Conservation (phyloP, 2,113 vertebrate species). For the Perca fluviatilis region DNA sequence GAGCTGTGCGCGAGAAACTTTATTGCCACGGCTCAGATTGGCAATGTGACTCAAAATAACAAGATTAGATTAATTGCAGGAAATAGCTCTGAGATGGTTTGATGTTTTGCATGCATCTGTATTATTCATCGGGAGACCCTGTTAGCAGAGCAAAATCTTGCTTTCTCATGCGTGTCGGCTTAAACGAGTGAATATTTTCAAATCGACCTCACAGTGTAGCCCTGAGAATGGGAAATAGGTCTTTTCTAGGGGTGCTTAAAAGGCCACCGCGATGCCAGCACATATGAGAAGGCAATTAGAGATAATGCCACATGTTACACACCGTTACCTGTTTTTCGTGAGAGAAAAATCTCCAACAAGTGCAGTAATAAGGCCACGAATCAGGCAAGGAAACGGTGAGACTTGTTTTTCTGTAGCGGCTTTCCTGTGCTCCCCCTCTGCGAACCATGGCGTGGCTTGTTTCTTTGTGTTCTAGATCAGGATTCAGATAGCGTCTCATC, state of each 20-base stretch:
- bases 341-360: slow-evolving; percentile 79
- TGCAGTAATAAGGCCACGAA: slow-evolving; percentile 74
- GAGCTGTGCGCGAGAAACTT: slow-evolving; percentile 69
- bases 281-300: slow-evolving; percentile 78
- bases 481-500: slow-evolving; percentile 78
- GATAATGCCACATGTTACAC: slow-evolving; percentile 80
- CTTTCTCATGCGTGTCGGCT: slow-evolving; percentile 78
- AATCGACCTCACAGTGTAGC: slow-evolving; percentile 71
- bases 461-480: slow-evolving; percentile 73
- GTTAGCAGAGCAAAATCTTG: slow-evolving; percentile 76
- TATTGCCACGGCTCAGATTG: slow-evolving; percentile 62
- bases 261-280: slow-evolving; percentile 58
- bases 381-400: slow-evolving; percentile 33
- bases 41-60: slow-evolving; percentile 76
- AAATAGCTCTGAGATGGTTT: slow-evolving; percentile 80
- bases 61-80: slow-evolving; percentile 84
- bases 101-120: slow-evolving; percentile 78
- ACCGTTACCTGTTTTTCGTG: slow-evolving; percentile 72
- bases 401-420: slow-evolving; percentile 65
- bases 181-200: slow-evolving; percentile 79
- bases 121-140: slow-evolving; percentile 69
- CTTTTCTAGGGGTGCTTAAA: slow-evolving; percentile 61
- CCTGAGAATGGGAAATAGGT: slow-evolving; percentile 64
- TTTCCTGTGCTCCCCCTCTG: slow-evolving; percentile 62
- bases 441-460: slow-evolving; percentile 69